Percentiles rank a stretch among this genome's conserved stretches.
phyloP scores from a whole-genome alignment of 2,797 vertebrate genomes.

The Melanotaenia nigrans region DNA sequence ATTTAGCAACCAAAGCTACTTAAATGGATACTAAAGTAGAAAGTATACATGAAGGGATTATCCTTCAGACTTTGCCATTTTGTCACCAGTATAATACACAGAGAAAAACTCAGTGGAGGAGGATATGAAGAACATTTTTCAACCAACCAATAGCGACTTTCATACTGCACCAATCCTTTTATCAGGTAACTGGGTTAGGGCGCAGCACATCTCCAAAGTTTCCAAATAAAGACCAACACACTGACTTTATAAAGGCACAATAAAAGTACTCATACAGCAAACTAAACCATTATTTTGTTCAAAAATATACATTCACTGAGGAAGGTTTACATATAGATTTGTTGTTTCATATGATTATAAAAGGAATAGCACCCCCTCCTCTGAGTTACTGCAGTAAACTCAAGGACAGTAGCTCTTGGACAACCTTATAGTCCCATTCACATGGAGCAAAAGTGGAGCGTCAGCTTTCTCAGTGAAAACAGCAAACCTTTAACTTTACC shows the following conservation, averaged over 20 bases:
- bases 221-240: slow-evolving; percentile 3
- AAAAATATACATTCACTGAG: neutral
- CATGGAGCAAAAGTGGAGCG: neutral
- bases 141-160: neutral
- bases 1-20: neutral
- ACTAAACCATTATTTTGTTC: neutral
- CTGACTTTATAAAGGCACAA: neutral
- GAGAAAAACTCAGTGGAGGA: neutral
- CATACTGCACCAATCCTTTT: neutral
- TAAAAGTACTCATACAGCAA: neutral
- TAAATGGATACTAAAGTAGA: neutral
- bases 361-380: neutral
- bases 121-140: neutral
- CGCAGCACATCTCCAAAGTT: neutral
- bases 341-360: neutral
- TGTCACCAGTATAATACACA: neutral
- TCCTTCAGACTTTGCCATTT: neutral
- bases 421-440: neutral
- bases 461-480: neutral
- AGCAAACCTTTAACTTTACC: neutral
- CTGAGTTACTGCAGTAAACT: neutral
- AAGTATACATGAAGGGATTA: neutral
- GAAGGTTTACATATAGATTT: neutral
- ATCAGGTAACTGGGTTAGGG: slow-evolving; percentile 1
- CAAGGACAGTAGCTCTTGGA: neutral